Percentiles rank a stretch among this genome's conserved stretches.
These are phyloP conservation scores for Drosophila kurseongensis DNA, from an alignment of 1,140 invertebrate species.

Conservation along the genomic window DNA sequence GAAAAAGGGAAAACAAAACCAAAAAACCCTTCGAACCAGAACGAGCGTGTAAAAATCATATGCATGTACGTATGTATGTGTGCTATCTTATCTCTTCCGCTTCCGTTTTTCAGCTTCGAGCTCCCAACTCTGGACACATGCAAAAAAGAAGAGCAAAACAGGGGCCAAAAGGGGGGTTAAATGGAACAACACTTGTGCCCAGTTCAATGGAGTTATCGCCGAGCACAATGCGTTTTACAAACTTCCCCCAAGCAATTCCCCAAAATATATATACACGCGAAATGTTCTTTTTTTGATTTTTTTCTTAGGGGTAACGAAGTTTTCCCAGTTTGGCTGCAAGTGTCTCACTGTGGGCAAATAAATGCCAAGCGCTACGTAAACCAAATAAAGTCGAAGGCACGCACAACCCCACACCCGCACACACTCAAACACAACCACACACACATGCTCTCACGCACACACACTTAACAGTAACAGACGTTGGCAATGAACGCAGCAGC, in stretches of 20 bases:
- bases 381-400: conserved; percentile 80
- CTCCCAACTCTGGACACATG: conserved; percentile 55
- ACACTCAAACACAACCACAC: conserved; percentile 22
- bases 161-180: background rate
- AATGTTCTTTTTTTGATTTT: conserved; percentile 35
- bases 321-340: conserved; percentile 46
- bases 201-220: conserved; percentile 79
- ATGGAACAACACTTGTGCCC: conserved; percentile 56
- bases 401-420: conserved; percentile 40
- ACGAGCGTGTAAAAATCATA: conserved; percentile 44
- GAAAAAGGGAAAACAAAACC: conserved; percentile 45
- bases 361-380: conserved; percentile 82
- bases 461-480: conserved; percentile 80
- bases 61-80: conserved; percentile 37
- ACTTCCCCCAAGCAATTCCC: conserved; percentile 71
- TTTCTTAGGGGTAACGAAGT: conserved; percentile 47
- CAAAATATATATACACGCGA: conserved; percentile 39
- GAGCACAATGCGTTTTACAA: conserved; percentile 72
- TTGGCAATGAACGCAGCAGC: conserved; percentile 74
- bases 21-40: conserved; percentile 16
- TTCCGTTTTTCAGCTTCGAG: conserved; percentile 41
- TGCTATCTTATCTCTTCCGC: conserved; percentile 62
- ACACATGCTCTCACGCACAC: conserved; percentile 55
- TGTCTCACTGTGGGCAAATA: conserved; percentile 81
- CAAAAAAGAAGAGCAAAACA: conserved; percentile 23